Evolutionary conservation across 1,140 invertebrate species (phyloP).

Genomic region (Apis mellifera): DNA sequence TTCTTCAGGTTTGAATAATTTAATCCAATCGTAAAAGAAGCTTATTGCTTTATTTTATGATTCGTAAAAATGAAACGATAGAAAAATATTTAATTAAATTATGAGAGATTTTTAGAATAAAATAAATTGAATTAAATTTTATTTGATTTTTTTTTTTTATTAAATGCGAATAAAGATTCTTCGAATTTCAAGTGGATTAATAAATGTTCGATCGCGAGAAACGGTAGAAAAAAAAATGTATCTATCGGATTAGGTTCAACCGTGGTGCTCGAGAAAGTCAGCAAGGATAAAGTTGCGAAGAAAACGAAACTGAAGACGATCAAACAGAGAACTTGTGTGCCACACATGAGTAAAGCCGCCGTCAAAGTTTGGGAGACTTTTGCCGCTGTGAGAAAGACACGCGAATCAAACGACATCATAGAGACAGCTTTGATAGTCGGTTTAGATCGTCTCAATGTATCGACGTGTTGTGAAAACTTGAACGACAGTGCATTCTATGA

Average conservation of each 20-base stretch:
- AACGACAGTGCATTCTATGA: constrained; percentile 29
- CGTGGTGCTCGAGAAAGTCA: constrained; percentile 57
- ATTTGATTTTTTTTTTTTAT: no score
- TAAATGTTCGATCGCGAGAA: neutral
- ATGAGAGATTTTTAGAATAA: neutral
- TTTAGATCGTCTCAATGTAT: constrained; percentile 53
- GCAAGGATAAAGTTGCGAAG: constrained; percentile 63
- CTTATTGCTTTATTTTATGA: neutral
- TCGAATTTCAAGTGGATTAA: neutral
- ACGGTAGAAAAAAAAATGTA: constrained; percentile 15
- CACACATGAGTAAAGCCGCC: constrained; percentile 49
- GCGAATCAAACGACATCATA: constrained; percentile 55
- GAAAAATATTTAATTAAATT: neutral
- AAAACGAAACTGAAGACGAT: constrained; percentile 58
- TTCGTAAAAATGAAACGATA: neutral
- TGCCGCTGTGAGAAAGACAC: constrained; percentile 63
- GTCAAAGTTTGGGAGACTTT: constrained; percentile 72
- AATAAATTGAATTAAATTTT: neutral
- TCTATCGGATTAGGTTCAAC: constrained; percentile 34
- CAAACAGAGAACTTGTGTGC: constrained; percentile 46
- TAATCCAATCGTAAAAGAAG: no score
- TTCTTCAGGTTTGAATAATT: neutral
- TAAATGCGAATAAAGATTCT: constrained; percentile 1
- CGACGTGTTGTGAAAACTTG: constrained; percentile 41
- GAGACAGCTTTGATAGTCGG: constrained; percentile 57